Evolutionary conservation across 2,888 invertebrate species (phyloP).

Genomic region (Neocrepidodera transversa): DNA sequence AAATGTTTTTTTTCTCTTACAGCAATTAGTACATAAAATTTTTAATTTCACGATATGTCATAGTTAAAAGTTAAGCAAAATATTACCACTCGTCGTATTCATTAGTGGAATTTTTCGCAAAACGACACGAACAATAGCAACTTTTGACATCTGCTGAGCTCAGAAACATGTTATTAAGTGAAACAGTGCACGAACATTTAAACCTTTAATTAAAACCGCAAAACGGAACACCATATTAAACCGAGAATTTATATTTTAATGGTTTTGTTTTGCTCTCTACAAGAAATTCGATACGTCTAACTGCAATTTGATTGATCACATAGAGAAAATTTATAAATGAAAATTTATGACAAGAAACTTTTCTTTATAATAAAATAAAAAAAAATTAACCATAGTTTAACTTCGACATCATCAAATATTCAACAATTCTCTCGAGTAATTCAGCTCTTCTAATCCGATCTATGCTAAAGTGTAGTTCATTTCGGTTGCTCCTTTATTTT

Average conservation of each 20-base stretch:
- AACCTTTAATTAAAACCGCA: slow-evolving; percentile 44
- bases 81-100: background rate
- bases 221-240: slow-evolving; percentile 33
- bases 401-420: too few species aligned
- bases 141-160: slow-evolving; percentile 31
- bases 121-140: slow-evolving; percentile 23
- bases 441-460: background rate
- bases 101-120: slow-evolving; percentile 7
- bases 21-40: too few species aligned
- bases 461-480: slow-evolving; percentile 2
- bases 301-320: background rate
- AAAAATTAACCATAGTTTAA: too few species aligned
- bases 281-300: background rate
- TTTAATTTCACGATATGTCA: too few species aligned
- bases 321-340: too few species aligned
- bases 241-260: slow-evolving; percentile 13
- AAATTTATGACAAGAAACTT: too few species aligned
- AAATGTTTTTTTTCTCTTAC: too few species aligned
- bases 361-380: too few species aligned
- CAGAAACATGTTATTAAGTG: slow-evolving; percentile 38
- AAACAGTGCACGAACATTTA: slow-evolving; percentile 39
- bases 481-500: slow-evolving; percentile 1
- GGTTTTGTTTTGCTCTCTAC: background rate
- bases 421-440: too few species aligned
- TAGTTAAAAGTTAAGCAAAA: too few species aligned